Base-by-base conservation (phyloP, 2,888 invertebrate species). In the Fragum fragum region DNA sequence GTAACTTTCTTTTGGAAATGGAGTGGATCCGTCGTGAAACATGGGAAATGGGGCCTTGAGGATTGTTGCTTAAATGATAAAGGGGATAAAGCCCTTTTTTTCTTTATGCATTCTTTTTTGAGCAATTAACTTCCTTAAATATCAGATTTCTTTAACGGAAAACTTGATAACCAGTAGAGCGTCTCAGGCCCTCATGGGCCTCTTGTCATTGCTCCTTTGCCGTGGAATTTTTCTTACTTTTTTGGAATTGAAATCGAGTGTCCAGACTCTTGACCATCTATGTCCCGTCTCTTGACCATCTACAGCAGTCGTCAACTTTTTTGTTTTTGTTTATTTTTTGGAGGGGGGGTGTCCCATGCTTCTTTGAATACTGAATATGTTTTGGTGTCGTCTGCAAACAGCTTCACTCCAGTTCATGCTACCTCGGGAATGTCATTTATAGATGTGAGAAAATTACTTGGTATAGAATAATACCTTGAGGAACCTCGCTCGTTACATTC, bases 371-470 rank as follows among this genome's bases (percentile, higher is more conserved):
- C 21, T 0, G 16, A 2, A 23, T 75, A 75, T 21, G 68, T 53
- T 29, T 68, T 66, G 2, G 73, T 63, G 36, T 73, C 73, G 32
- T 73, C 73, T 23, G 73, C 73, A 36, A 63, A 63, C 14, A 73
- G 11, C 29, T 52, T 63, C 0, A 66, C 32, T 28, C n/a, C 21
- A 1, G 14, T 21, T 18, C 28, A 3, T 5, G 52, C 59, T 11
- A 32, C n/a, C 16, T 73, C 73, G 1, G 73, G 73, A 2, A 73
- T 29, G n/a, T 66, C 73, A 36, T 73, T 73, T 26, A 73, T 66
- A 28, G 6, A 73, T 1, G 63, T 63, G 1, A 52, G 21, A 66
- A 73, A 73, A 14, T 63, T 26, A 63, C 9, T 1, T 63, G 68
- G 1, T 55, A 68, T 16, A 75, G n/a, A 23, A 75, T 55, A 36